phyloP scores from a whole-genome alignment of 2,113 vertebrate genomes.

The Nycticebus coucang region DNA sequence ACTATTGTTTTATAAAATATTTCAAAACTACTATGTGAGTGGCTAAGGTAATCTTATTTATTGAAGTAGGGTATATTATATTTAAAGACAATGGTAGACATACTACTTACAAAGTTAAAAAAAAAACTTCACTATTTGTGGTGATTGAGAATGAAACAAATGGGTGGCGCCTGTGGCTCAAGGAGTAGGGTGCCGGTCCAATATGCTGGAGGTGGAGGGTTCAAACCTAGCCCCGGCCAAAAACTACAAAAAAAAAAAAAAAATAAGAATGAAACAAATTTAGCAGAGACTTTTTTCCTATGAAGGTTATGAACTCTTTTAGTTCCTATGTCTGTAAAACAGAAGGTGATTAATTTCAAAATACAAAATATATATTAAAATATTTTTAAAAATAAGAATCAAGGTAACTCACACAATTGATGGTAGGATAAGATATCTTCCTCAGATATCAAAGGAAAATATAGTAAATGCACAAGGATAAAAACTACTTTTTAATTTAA shows the following conservation, averaged over 20 bases:
- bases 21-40: background rate
- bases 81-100: background rate
- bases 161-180: no score
- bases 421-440: background rate
- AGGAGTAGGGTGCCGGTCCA: no score
- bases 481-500: background rate
- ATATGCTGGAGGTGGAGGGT: no score
- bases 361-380: background rate
- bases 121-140: background rate
- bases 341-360: constrained; percentile 1
- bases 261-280: constrained; percentile 25
- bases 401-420: background rate
- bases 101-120: background rate
- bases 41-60: background rate
- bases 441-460: background rate
- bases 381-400: constrained; percentile 39
- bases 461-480: background rate
- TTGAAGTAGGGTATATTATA: background rate
- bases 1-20: background rate
- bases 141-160: background rate
- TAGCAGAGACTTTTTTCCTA: background rate
- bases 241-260: no score
- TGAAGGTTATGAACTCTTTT: background rate
- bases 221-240: no score
- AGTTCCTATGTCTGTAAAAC: background rate